These are phyloP conservation scores for Sakesphorus luctuosus DNA, from an alignment of 2,113 vertebrate species.

Conservation along the genomic window DNA sequence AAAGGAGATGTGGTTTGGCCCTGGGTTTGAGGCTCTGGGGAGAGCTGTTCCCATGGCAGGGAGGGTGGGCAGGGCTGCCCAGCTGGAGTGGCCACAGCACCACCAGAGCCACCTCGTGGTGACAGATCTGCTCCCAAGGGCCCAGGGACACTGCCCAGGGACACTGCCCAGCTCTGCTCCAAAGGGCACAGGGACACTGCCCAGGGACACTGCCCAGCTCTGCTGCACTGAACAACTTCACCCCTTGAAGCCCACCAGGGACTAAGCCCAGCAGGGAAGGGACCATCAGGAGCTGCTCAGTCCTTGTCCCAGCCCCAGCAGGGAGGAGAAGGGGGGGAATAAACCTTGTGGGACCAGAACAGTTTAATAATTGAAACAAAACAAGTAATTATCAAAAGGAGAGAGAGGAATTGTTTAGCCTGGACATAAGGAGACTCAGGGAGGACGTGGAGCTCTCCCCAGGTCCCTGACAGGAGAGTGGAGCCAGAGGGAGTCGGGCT, in stretches of 20 bases:
- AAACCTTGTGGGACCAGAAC: background rate
- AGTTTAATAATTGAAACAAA: background rate
- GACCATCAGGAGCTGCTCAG: background rate
- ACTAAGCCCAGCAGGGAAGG: background rate
- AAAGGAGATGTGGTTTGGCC: fast-evolving
- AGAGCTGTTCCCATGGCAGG: background rate
- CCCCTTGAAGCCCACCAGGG: fast-evolving
- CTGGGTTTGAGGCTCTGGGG: background rate
- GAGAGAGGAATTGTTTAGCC: background rate
- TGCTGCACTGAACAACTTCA: too few species aligned
- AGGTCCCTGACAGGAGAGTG: background rate
- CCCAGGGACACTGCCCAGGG: background rate
- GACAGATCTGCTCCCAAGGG: background rate
- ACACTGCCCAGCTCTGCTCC: background rate
- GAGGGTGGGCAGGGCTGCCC: background rate
- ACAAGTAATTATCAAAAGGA: background rate
- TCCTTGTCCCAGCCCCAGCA: background rate
- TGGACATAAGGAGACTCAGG: background rate
- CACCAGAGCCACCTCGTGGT: conserved; percentile 69
- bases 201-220: too few species aligned
- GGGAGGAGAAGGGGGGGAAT: background rate
- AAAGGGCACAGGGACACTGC: too few species aligned
- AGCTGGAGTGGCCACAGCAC: background rate
- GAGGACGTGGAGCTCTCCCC: background rate
- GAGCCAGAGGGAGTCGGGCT: fast-evolving